phyloP scores from a whole-genome alignment of 2,888 invertebrate genomes.

The Drosophila atroscutellata region DNA sequence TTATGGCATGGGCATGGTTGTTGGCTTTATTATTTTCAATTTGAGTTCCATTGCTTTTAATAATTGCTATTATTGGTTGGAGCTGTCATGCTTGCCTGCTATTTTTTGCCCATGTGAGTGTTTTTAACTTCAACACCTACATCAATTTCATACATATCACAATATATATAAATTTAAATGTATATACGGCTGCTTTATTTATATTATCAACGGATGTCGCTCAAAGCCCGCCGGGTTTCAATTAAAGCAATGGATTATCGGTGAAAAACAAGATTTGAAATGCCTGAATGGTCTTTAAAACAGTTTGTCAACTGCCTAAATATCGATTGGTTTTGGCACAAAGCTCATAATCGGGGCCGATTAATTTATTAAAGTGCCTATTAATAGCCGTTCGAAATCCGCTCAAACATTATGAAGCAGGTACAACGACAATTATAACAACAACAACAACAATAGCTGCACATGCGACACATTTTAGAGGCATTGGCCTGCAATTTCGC shows the following conservation, averaged over 20 bases:
- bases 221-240: slow-evolving; percentile 40
- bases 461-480: slow-evolving; percentile 56
- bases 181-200: slow-evolving; percentile 31
- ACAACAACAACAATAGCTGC: slow-evolving; percentile 20
- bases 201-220: slow-evolving; percentile 39
- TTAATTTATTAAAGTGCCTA: slow-evolving; percentile 73
- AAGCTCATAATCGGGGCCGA: slow-evolving; percentile 34
- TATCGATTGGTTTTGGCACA: slow-evolving; percentile 48
- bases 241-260: slow-evolving; percentile 50
- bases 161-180: neutral
- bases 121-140: slow-evolving; percentile 73
- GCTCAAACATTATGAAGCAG: slow-evolving; percentile 28
- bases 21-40: slow-evolving; percentile 73
- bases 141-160: slow-evolving; percentile 5
- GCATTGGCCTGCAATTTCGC: slow-evolving; percentile 52
- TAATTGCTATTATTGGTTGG: slow-evolving; percentile 69
- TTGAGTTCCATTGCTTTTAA: slow-evolving; percentile 75
- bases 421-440: slow-evolving; percentile 9
- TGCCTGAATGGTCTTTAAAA: slow-evolving; percentile 32
- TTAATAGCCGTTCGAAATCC: slow-evolving; percentile 50
- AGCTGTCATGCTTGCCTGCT: slow-evolving; percentile 30
- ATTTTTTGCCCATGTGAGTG: slow-evolving; percentile 40
- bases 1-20: slow-evolving; percentile 24
- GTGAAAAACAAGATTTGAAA: slow-evolving; percentile 18
- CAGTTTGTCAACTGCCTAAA: slow-evolving; percentile 14